These are phyloP conservation scores for Cichladusa arquata DNA, from an alignment of 2,113 vertebrate species.

Conservation along the genomic window DNA sequence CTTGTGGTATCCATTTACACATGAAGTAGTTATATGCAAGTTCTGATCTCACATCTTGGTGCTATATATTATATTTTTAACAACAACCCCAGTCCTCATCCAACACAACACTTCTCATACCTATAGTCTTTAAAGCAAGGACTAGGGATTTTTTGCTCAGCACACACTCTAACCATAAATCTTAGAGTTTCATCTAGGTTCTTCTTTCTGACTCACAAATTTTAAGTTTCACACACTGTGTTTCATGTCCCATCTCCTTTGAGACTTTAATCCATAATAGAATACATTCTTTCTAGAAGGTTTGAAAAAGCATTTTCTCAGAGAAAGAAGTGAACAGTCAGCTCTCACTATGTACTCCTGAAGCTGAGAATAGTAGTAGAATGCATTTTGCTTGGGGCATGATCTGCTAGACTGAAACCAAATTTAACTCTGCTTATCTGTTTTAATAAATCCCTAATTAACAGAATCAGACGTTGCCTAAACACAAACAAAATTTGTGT, in stretches of 20 bases:
- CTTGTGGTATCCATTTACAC: not conserved
- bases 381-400: not conserved
- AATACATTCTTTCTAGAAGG: not conserved
- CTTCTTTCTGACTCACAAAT: not conserved
- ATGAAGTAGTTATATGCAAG: not conserved
- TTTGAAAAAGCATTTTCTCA: not conserved
- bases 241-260: not conserved
- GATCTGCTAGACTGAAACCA: not conserved
- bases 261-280: not conserved
- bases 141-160: not conserved
- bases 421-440: not conserved
- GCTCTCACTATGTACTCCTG: not conserved
- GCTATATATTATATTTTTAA: not conserved
- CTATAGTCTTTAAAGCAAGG: not conserved
- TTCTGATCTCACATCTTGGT: not conserved
- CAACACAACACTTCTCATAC: not conserved
- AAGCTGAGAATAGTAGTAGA: not conserved
- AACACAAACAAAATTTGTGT: not conserved
- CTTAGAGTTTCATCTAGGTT: not conserved
- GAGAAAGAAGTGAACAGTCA: not conserved
- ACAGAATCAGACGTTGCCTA: not conserved
- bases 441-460: not conserved
- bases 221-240: not conserved
- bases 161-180: not conserved
- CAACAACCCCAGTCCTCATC: accelerated